Evolutionary conservation across 1,140 invertebrate species (phyloP), one percentile per base, ranked within the genome.

Genomic region (Cylas formicarius): DNA sequence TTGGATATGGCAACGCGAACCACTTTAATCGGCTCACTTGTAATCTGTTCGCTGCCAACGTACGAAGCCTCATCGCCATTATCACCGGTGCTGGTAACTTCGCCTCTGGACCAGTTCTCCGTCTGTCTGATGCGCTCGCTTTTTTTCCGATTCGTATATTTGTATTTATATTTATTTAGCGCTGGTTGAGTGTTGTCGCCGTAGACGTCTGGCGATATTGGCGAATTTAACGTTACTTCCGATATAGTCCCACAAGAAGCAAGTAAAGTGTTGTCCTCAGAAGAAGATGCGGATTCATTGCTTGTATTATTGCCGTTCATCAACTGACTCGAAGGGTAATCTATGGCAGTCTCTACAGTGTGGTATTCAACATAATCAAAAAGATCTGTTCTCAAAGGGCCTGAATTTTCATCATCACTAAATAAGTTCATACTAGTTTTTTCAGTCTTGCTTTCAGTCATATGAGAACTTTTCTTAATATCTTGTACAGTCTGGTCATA

Each of bases 111-210:
- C 56, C 57, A 57, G 26, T 31, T 41, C 17, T 63, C 52, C 5
- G 21, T 31, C 33, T 43, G 32, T 19, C 40, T 20, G 9, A 40
- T 28, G 38, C 51, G 52, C 17, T 61, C 62, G 8, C 45, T 42
- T 44, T 63, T 66, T 45, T 61, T 63, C 27, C 59, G 52, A 50
- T 66, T 66, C 13, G 53, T 58, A 48, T 66, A 66, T 49, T 65
- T 66, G 35, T 60, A 61, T 50, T 60, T 64, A 37, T 60, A 65
- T 44, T 65, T 66, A 41, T 61, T 61, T 18, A 58, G 37, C 3
- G 53, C 27, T n/a, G n/a, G n/a, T 23, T 57, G 53, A 14, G 50
- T 55, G 21, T 48, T 53, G 28, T 56, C 53, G 14, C 46, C 41
- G 27, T 56, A 51, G 18, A 50, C 49, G 20, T 57, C 55, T 10